Evolutionary conservation across 2,113 vertebrate genomes (phyloP), one percentile per base, ranked within the genome.

Genomic region (Dipodomys stephensi): DNA sequence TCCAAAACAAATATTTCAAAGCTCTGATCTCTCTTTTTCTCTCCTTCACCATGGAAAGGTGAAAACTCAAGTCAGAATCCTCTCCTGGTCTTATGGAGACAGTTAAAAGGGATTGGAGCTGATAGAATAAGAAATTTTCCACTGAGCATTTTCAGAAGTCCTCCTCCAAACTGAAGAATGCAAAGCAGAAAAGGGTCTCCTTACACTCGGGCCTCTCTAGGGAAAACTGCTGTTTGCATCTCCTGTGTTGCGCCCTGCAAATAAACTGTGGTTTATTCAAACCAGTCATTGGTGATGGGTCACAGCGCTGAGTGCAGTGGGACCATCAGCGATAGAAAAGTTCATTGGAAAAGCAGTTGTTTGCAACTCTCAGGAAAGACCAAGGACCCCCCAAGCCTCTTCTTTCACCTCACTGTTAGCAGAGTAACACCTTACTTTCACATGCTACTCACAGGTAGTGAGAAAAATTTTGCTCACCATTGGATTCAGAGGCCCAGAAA

Each of bases 211-310:
- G 6, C n/a, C 32, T 91, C 32, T 25, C 62, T 13, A 71, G 83
- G 67, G 39, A 94, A 92, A 91, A 73, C 68, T 25, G 12, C 44
- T 35, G 4, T 96, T 96, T 94, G 93, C 94, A 88, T 97, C 65
- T 94, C 46, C 74, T 91, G 57, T 44, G 81, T 27, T 8, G 22
- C 83, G 39, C 16, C 23, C 32, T 74, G 64, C 69, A 95, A 93
- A 90, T 67, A 80, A 93, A 74, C 71, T 15, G 0, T 27, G 44
- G 18, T 62, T 92, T 95, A 95, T 88, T 96, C 97, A 96, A 92
- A 97, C 32, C 65, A 91, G 81, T 57, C 22, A 28, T 49, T 25
- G 27, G 32, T 49, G 35, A 65, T 28, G 69, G 32, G 81, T 64
- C 20, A 53, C 4, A 35, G 23, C 73, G 72, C 78, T 78, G 44